Evolutionary conservation across 2,888 invertebrate species (phyloP), one percentile per base, ranked within the genome.

Genomic region (Ypsolopha scabrella): DNA sequence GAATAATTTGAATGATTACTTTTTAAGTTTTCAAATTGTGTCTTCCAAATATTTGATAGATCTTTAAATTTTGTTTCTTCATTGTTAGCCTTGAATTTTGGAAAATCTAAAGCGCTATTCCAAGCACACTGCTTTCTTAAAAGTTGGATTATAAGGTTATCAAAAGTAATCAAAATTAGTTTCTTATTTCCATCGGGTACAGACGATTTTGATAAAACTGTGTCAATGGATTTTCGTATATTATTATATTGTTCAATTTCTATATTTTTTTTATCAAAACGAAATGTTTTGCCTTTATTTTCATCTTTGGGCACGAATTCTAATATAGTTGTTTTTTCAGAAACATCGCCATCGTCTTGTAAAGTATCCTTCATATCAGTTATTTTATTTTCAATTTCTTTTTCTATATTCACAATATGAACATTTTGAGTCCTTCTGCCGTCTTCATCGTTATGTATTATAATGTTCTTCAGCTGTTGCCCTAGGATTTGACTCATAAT

Each of bases 321-420:
- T 57, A 80, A 58, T 10, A 77, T 71, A 6, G 70, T 72, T 0
- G 76, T 75, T 48, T 79, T 72, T 1, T 68, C 67, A 60, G 60
- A 36, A 65, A 9, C 35, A 63, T 53, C 51, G 3, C 65, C 60
- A 3, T 65, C 51, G 39, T 78, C 72, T 64, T 77, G 69, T 35
- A 80, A 56, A 46, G 59, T 58, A 8, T 63, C 60, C 58, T 61
- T 59, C 10, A 80, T 55, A 53, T 69, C 57, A 6, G 55, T 51
- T n/a, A 79, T 51, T 60, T 70, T 75, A 1, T 55, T 45, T 39
- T 54, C 54, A 24, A 81, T 69, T 2, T 56, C 54, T 11, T 60
- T 58, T 48, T 65, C 56, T n/a, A 80, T 4, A 24, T 24, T 24
- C 4, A 24, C 24, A 24, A 4, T 4, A 4, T 3, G 2, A 24